phyloP scores from a whole-genome alignment of 2,113 vertebrate genomes.

The Aegotheles bennettii region DNA sequence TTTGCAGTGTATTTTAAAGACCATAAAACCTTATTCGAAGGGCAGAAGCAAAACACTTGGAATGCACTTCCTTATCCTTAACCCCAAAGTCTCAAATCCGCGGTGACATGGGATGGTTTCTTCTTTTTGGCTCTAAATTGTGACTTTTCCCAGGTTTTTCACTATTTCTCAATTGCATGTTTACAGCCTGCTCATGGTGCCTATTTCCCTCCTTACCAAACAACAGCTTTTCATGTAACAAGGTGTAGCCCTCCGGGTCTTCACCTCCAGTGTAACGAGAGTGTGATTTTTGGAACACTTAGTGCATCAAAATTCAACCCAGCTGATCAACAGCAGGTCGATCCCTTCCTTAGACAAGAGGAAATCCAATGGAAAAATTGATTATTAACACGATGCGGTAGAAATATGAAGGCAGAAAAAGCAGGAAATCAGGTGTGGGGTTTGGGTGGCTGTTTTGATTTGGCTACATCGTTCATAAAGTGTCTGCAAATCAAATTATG shows the following conservation, averaged over 20 bases:
- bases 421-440: neutral
- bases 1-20: neutral
- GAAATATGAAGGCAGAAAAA: neutral
- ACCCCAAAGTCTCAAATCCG: accelerated
- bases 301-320: neutral
- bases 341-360: neutral
- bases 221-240: neutral
- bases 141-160: neutral
- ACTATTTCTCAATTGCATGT: neutral
- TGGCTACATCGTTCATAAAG: neutral
- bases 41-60: neutral
- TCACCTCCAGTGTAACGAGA: neutral
- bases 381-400: neutral
- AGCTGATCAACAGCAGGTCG: neutral
- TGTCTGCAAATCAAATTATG: neutral
- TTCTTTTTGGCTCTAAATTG: neutral
- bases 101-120: neutral
- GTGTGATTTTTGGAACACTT: neutral
- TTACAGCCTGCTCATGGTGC: neutral
- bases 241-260: neutral
- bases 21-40: neutral
- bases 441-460: neutral
- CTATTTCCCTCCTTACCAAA: neutral
- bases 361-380: neutral
- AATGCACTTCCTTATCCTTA: neutral